phyloP scores from a whole-genome alignment of 2,113 vertebrate genomes.

The Heterocephalus glaber region DNA sequence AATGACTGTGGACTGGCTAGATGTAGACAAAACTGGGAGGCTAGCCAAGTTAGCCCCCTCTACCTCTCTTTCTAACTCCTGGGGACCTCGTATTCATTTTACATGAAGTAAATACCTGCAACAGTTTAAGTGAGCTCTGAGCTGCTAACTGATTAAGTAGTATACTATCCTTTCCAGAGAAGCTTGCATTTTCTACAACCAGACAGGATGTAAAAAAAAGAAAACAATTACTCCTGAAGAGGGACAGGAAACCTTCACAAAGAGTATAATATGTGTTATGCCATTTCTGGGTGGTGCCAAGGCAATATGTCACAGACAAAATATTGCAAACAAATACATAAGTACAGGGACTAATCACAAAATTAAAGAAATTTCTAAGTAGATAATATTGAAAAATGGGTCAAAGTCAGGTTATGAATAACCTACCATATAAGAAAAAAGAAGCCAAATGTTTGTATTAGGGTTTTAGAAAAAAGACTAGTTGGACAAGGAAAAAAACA shows the following conservation, averaged over 20 bases:
- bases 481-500: neutral
- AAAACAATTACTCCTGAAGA: neutral
- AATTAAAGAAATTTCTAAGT: neutral
- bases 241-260: neutral
- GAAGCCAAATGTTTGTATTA: neutral
- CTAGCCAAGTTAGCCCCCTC: neutral
- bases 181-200: constrained; percentile 38
- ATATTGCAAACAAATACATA: neutral
- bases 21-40: neutral
- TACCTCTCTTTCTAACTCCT: neutral
- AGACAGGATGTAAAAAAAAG: neutral
- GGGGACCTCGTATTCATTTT: neutral
- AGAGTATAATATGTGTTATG: neutral
- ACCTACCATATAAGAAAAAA: neutral
- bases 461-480: constrained; percentile 28
- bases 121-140: neutral
- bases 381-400: neutral
- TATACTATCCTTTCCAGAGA: neutral
- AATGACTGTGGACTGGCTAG: neutral
- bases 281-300: neutral
- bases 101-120: neutral
- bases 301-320: neutral
- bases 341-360: neutral
- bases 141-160: neutral
- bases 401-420: neutral